Percentiles rank a stretch among this genome's conserved stretches.
Conservation (phyloP, 2,113 vertebrate species). For the Ia io region DNA sequence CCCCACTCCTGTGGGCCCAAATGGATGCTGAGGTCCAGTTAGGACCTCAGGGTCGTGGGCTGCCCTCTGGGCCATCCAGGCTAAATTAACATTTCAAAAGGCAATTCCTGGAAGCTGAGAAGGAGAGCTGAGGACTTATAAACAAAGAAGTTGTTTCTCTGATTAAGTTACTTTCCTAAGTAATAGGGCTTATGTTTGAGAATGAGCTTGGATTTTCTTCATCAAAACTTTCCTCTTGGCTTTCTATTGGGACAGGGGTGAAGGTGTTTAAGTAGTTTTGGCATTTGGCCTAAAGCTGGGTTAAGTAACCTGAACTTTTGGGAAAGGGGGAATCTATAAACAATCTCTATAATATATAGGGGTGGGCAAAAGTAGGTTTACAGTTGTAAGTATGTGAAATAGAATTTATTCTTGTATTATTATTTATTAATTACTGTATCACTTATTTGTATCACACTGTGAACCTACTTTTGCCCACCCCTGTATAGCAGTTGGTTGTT, state of each 20-base stretch:
- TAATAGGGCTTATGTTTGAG: conserved; percentile 52
- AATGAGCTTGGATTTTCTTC: conserved; percentile 59
- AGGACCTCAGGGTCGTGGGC: conserved; percentile 60
- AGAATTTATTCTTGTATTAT: neutral
- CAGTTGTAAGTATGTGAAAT: neutral
- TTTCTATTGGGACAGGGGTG: conserved; percentile 53
- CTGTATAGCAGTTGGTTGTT: conserved; percentile 24
- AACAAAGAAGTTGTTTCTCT: conserved; percentile 77
- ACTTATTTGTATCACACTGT: neutral
- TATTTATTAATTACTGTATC: neutral
- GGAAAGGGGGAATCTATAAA: neutral
- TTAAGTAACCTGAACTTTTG: conserved; percentile 55
- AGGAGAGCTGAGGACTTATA: conserved; percentile 69
- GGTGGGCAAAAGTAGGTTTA: neutral
- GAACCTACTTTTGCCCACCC: neutral
- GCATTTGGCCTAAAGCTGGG: conserved; percentile 53
- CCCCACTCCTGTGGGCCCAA: conserved; percentile 62
- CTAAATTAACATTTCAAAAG: conserved; percentile 87
- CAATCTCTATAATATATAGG: conserved; percentile 1
- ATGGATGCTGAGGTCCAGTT: conserved; percentile 53
- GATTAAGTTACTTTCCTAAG: conserved; percentile 75
- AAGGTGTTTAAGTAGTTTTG: conserved; percentile 54
- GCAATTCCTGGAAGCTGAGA: conserved; percentile 66
- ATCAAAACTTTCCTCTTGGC: conserved; percentile 39
- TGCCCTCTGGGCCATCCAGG: conserved; percentile 70